These are phyloP conservation scores for Chlorodrepanis virens DNA, from an alignment of 2,113 vertebrate species.

Conservation along the genomic window DNA sequence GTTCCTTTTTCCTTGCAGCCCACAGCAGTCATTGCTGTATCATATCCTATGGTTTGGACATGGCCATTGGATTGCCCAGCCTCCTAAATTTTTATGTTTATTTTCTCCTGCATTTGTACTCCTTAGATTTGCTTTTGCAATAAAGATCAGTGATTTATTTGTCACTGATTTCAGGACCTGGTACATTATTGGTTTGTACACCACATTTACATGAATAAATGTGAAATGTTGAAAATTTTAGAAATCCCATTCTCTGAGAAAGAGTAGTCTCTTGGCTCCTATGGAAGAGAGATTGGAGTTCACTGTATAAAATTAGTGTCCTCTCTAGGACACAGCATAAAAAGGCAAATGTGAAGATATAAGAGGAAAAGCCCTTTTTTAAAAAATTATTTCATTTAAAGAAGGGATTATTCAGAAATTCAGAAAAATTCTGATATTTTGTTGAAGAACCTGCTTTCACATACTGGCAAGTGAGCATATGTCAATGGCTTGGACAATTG, in stretches of 20 bases:
- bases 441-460: background rate
- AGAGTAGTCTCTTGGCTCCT: background rate
- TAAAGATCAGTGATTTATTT: background rate
- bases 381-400: background rate
- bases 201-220: background rate
- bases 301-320: background rate
- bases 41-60: background rate
- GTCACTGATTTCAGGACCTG: background rate
- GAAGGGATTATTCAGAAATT: background rate
- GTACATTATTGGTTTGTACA: background rate
- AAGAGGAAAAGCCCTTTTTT: background rate
- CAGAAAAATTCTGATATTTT: background rate
- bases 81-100: background rate
- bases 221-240: background rate
- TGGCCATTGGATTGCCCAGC: background rate
- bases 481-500: background rate
- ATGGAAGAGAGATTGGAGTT: background rate
- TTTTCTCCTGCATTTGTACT: background rate
- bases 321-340: background rate
- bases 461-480: background rate
- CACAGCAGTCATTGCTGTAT: background rate
- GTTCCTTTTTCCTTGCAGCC: background rate
- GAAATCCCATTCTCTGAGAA: background rate
- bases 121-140: background rate
- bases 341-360: background rate